phyloP scores from a whole-genome alignment of 2,113 vertebrate genomes.

The Bombycilla garrulus region DNA sequence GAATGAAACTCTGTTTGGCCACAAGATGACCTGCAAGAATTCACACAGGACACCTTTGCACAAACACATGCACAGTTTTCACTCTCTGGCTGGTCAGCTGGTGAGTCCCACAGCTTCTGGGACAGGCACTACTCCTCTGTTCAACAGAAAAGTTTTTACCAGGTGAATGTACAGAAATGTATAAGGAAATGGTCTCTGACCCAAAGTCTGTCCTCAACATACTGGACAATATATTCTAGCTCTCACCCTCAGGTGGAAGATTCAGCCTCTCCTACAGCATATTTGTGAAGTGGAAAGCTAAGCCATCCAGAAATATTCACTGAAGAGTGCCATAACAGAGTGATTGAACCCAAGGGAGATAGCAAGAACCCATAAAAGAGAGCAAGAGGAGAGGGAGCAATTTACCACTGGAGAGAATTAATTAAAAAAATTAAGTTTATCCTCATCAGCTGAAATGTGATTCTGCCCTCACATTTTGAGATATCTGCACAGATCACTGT shows the following conservation, averaged over 20 bases:
- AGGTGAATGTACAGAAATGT: not conserved
- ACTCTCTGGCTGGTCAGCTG: not conserved
- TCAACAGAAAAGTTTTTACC: not conserved
- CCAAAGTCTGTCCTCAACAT: not conserved
- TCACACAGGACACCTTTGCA: not conserved
- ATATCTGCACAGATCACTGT: not conserved
- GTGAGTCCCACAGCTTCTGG: fast-evolving
- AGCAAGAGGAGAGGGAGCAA: not conserved
- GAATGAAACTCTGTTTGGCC: not conserved
- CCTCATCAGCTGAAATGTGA: not conserved
- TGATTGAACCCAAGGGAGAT: not conserved
- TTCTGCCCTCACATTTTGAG: not conserved
- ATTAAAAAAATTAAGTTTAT: not conserved
- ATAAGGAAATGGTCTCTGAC: fast-evolving
- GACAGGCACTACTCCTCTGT: fast-evolving
- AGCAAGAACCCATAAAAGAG: not conserved
- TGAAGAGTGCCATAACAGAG: not conserved
- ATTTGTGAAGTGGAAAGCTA: not conserved
- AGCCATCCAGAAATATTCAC: not conserved
- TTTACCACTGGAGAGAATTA: not conserved
- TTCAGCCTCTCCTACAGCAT: not conserved
- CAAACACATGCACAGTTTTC: fast-evolving
- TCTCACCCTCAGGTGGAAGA: not conserved
- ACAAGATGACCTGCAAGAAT: not conserved
- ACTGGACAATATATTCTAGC: not conserved